These are phyloP conservation scores for Platycercus adscitus DNA, from an alignment of 2,113 vertebrate species.

Conservation along the genomic window DNA sequence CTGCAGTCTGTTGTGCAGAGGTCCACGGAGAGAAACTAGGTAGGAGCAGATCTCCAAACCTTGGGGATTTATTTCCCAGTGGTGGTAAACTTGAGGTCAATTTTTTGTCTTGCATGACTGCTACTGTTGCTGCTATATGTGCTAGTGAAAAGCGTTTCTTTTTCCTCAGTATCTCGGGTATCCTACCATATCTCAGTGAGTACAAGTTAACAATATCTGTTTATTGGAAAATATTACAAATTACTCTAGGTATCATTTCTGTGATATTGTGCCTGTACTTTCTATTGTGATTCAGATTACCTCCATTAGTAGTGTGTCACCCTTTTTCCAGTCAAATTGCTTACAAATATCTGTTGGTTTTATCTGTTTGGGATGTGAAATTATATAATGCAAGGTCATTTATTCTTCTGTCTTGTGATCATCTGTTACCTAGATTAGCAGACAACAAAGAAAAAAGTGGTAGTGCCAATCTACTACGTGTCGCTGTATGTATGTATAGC, in stretches of 20 bases:
- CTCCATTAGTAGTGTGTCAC: neutral
- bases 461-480: neutral
- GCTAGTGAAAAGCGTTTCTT: neutral
- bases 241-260: neutral
- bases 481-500: slow-evolving; percentile 33
- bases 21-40: neutral
- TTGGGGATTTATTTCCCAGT: neutral
- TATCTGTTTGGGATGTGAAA: neutral
- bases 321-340: neutral
- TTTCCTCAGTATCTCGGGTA: neutral
- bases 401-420: neutral
- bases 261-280: neutral
- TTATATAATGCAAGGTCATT: neutral
- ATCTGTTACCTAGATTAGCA: slow-evolving; percentile 38
- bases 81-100: neutral
- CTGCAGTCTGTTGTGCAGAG: neutral
- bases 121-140: neutral
- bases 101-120: neutral
- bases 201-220: neutral
- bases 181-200: neutral
- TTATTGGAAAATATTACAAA: neutral
- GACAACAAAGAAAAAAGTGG: slow-evolving; percentile 9
- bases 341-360: neutral
- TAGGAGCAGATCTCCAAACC: neutral
- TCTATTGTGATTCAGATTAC: neutral